Evolutionary conservation across 2,113 vertebrate species (phyloP), one percentile per base, ranked within the genome.

Genomic region (Corythaixoides concolor): DNA sequence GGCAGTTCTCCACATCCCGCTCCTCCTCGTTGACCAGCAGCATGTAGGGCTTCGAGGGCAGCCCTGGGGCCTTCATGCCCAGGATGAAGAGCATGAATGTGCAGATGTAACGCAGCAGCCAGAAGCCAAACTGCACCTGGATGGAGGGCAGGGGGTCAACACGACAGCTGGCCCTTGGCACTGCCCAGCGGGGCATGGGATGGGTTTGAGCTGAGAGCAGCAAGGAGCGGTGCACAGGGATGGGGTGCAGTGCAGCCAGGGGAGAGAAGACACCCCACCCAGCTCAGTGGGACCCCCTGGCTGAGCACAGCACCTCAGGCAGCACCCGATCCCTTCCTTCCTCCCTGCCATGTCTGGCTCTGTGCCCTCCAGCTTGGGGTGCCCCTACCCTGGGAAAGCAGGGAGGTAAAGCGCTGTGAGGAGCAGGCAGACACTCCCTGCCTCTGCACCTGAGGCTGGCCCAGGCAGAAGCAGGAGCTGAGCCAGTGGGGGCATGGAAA

Each of bases 21-120:
- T 99, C 99, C 6, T 99, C 99, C 81, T 99, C 99, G 3, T 99
- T 99, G 78, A 99, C 96, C 33, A 98, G 98, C 9, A 99, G 95
- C 96, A 98, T 98, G 90, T 99, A 99, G 14, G 99, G 99, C 89
- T 97, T 98, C 66, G 12, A 98, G 4, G 99, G 98, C 90, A 99
- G 97, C 33, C 99, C 99, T 0, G 99, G 99, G 49, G 99, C 99
- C 96, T 98, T 98, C 66, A 99, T 98, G 32, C 99, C 99, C 58
- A 99, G 80, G 87, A 98, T 62, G 93, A 99, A 99, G 41, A 99
- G 98, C 55, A 97, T 96, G 82, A 98, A 98, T 0, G 98, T 98
- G 93, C 98, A 94, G 39, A 98, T 9, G 80, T 99, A 99, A 39
- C 99, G 98, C 12, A 99, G 87, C 85, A 99, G 81, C 99, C 99